A percentile compares a stretch with the other conserved stretches of the same genome.
Conservation (phyloP, 2,888 invertebrate genomes). For the Meteorus colon region DNA sequence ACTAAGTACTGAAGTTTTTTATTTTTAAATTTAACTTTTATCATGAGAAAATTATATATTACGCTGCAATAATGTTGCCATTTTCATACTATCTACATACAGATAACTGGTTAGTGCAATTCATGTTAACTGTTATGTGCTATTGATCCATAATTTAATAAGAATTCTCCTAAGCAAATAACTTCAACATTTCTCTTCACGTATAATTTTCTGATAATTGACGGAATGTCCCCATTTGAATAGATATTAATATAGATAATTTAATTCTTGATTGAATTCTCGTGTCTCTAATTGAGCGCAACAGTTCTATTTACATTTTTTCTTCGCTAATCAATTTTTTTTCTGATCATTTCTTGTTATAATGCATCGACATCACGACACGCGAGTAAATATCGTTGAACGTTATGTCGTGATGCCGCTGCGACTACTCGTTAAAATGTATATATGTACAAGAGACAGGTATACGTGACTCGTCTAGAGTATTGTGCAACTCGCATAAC, state of each 20-base stretch:
- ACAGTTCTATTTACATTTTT: not conserved
- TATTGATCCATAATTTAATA: not conserved
- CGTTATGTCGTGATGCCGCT: conserved; percentile 33
- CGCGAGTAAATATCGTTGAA: conserved; percentile 40
- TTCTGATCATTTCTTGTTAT: not conserved
- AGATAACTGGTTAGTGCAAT: not conserved
- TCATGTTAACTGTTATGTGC: not conserved
- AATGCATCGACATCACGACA: conserved; percentile 33
- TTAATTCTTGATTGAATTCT: no score
- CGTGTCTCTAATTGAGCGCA: no score
- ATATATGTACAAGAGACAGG: conserved; percentile 32
- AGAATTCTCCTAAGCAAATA: not conserved
- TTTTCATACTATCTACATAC: not conserved
- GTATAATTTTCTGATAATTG: no score
- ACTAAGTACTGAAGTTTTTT: not conserved
- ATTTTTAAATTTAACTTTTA: not conserved
- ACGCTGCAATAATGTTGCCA: not conserved
- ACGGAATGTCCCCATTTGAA: no score
- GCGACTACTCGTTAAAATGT: conserved; percentile 37
- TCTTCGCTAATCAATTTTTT: conserved; percentile 11
- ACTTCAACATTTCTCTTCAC: no score
- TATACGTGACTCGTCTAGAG: conserved; percentile 37
- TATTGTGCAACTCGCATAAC: conserved; percentile 46
- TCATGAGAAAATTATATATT: not conserved
- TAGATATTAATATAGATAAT: no score